Percentiles rank a stretch among this genome's conserved stretches.
phyloP scores from a whole-genome alignment of 2,888 invertebrate genomes.

The Metopia argyrocephala region DNA sequence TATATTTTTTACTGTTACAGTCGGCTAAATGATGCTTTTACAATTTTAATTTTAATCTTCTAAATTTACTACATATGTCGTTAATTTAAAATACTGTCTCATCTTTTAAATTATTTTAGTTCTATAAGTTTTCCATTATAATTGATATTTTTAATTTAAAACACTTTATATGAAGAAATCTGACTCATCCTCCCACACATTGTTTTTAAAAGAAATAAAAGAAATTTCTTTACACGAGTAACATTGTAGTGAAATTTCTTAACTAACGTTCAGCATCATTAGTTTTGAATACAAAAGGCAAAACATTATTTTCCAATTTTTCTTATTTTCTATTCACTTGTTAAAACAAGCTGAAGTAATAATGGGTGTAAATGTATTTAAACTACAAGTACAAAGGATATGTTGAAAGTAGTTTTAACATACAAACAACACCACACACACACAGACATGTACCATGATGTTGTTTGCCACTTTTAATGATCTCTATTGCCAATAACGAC shows the following conservation, averaged over 20 bases:
- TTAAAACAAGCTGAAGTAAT: conserved; percentile 1
- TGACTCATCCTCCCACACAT: background rate
- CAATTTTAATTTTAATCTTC: too few relatives aligned
- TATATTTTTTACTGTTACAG: too few relatives aligned
- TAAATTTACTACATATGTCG: too few relatives aligned
- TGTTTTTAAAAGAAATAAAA: too few relatives aligned
- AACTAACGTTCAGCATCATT: conserved; percentile 57
- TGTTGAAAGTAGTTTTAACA: background rate
- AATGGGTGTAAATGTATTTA: conserved; percentile 33
- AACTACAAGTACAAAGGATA: background rate
- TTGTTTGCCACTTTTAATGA: conserved; percentile 19
- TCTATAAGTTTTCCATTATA: too few relatives aligned
- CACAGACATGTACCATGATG: background rate
- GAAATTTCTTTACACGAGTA: too few relatives aligned
- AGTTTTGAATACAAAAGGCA: conserved; percentile 43
- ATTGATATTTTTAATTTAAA: too few relatives aligned
- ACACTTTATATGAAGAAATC: too few relatives aligned
- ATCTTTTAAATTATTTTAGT: too few relatives aligned
- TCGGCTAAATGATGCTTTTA: too few relatives aligned
- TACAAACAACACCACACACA: background rate
- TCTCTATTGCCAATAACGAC: conserved; percentile 48
- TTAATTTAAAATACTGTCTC: too few relatives aligned
- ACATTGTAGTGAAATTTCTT: conserved; percentile 48
- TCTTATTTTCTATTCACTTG: background rate
- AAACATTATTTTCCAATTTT: background rate